These are phyloP conservation scores for Lasioglossum leucozonium DNA, from an alignment of 2,888 invertebrate species.

Conservation along the genomic window DNA sequence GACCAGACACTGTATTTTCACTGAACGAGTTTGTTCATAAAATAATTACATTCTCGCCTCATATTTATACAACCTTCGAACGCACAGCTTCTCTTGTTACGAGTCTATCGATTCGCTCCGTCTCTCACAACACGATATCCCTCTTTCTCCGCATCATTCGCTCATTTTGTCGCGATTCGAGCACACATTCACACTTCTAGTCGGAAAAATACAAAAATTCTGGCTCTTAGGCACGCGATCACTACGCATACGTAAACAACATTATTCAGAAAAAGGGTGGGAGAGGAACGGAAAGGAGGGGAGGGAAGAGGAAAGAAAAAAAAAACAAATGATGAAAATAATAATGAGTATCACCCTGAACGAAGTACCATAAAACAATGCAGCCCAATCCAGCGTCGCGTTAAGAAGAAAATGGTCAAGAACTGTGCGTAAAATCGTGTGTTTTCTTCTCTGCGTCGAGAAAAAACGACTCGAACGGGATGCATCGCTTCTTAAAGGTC, in stretches of 20 bases:
- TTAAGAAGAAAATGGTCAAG: not conserved
- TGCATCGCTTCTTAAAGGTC: conserved; percentile 53
- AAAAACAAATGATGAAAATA: conserved; percentile 44
- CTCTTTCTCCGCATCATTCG: not conserved
- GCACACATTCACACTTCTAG: not conserved
- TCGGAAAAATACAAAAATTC: conserved; percentile 72
- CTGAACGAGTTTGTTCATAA: conserved; percentile 70
- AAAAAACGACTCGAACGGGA: conserved; percentile 42
- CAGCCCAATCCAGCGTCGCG: conserved; percentile 30
- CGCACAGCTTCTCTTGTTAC: conserved; percentile 14
- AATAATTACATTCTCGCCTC: conserved; percentile 72
- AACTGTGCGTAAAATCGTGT: not conserved
- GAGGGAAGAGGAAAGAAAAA: not conserved
- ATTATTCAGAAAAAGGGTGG: conserved; percentile 46
- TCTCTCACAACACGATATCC: not conserved
- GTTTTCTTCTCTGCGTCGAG: not conserved
- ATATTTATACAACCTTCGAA: conserved; percentile 64
- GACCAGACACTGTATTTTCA: conserved; percentile 65
- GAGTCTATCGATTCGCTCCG: conserved; percentile 8
- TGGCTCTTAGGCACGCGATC: conserved; percentile 52
- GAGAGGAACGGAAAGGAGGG: not conserved
- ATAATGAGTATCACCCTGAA: conserved; percentile 61
- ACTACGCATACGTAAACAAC: conserved; percentile 49
- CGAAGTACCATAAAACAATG: conserved; percentile 64
- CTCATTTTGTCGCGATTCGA: not conserved